These are phyloP conservation scores for Tokudaia muenninki DNA, from an alignment of 2,797 vertebrate species.

Conservation along the genomic window DNA sequence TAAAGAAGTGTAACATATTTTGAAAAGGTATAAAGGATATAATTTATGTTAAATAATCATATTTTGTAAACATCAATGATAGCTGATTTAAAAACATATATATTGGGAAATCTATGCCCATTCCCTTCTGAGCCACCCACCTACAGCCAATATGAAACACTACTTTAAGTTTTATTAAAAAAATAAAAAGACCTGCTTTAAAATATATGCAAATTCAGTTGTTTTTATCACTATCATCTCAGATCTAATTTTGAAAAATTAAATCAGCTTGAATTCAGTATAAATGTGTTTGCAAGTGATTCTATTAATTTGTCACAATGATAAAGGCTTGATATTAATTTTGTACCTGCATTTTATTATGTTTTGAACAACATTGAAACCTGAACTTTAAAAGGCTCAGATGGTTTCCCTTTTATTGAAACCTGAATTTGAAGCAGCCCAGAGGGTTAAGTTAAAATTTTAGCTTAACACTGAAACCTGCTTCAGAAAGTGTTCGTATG, in stretches of 20 bases:
- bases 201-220: not conserved
- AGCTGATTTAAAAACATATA: not conserved
- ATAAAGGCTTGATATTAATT: slow-evolving; percentile 36
- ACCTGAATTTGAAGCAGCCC: slow-evolving; percentile 52
- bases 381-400: slow-evolving; percentile 51
- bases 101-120: not conserved
- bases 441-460: slow-evolving; percentile 63
- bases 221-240: slow-evolving; percentile 13
- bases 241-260: not conserved
- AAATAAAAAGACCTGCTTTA: not conserved
- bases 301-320: not conserved
- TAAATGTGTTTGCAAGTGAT: not conserved
- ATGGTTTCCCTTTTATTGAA: slow-evolving; percentile 69
- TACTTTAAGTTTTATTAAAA: not conserved
- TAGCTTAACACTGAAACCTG: not conserved
- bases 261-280: slow-evolving; percentile 25
- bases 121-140: not conserved
- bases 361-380: slow-evolving; percentile 49
- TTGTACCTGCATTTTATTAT: slow-evolving; percentile 33
- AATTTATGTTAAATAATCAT: not conserved
- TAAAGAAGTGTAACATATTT: not conserved
- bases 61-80: not conserved
- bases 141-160: not conserved
- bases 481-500: slow-evolving; percentile 45
- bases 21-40: not conserved